phyloP scores from a whole-genome alignment of 2,797 vertebrate genomes.

The Acestrorhynchus altus region DNA sequence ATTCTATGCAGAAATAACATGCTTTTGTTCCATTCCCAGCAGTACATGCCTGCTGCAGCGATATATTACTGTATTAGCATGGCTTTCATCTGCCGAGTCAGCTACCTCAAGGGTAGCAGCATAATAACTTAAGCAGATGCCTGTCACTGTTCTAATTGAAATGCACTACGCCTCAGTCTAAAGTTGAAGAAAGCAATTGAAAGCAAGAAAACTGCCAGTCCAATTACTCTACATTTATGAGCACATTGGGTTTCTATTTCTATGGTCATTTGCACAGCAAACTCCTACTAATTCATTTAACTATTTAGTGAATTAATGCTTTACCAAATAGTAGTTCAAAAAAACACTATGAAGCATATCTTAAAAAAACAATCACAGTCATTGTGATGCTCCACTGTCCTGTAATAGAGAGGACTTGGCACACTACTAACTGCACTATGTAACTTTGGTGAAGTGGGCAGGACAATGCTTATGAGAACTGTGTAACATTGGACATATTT shows the following conservation, averaged over 20 bases:
- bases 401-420: too few species aligned
- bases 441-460: too few species aligned
- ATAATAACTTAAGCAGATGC: constrained; percentile 4
- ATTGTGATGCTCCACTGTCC: too few species aligned
- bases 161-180: not conserved
- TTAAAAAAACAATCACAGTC: too few species aligned
- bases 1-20: not conserved
- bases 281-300: too few species aligned
- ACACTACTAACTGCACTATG: too few species aligned
- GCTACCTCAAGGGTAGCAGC: not conserved
- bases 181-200: not conserved
- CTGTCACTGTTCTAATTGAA: not conserved
- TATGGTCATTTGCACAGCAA: too few species aligned
- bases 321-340: too few species aligned
- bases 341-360: too few species aligned
- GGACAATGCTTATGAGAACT: too few species aligned
- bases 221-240: not conserved
- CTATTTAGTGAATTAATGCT: too few species aligned
- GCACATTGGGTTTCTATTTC: not conserved
- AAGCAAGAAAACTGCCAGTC: not conserved
- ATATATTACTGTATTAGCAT: constrained; percentile 7
- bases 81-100: not conserved
- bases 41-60: not conserved
- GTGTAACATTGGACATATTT: too few species aligned
- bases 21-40: not conserved